Evolutionary conservation across 2,888 invertebrate genomes (phyloP), one percentile per base, ranked within the genome.

Genomic region (Andrena dorsata): DNA sequence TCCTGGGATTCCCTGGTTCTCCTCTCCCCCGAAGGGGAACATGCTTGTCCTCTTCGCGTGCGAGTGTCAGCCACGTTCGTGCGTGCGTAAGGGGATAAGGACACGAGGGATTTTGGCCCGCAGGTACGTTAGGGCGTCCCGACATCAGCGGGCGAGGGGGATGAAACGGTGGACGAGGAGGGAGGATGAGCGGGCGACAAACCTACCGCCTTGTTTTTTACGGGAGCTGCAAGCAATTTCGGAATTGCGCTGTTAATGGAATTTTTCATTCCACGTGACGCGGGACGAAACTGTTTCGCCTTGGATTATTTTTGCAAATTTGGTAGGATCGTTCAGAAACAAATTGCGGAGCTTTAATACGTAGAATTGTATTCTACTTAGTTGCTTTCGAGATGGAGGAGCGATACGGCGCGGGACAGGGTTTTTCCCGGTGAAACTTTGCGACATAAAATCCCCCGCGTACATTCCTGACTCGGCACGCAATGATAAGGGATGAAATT

Each of bases 61-160:
- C 77, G 41, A 69, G 23, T 75, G 79, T 66, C 69, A 68, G 73
- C 64, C 41, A 30, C 65, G 65, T 61, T 58, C 63, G 64, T 72
- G 71, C 66, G 47, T 47, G 64, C 28, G 76, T 58, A 73, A 26
- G 41, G 58, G 51, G 51, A 8, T 20, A 51, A 23, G 16, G 23
- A 41, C 41, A 5, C n/a, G 26, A 60, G 71, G 63, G 80, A 68
- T 74, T 64, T 53, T 30, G 23, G 76, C 80, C 76, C 64, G 66
- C 75, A 80, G 80, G 80, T 80, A 80, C 58, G 53, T 63, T 2
- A 32, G 26, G 61, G 64, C 65, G 63, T 32, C 72, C 66, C 82
- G 70, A 63, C 79, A 56, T 73, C 79, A 61, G 13, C 2, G 28
- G 65, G 13, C 5, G 2, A 0, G 6, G 49, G 66, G 30, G 20